phyloP scores from a whole-genome alignment of 2,113 vertebrate species.

The Dipodomys stephensi region DNA sequence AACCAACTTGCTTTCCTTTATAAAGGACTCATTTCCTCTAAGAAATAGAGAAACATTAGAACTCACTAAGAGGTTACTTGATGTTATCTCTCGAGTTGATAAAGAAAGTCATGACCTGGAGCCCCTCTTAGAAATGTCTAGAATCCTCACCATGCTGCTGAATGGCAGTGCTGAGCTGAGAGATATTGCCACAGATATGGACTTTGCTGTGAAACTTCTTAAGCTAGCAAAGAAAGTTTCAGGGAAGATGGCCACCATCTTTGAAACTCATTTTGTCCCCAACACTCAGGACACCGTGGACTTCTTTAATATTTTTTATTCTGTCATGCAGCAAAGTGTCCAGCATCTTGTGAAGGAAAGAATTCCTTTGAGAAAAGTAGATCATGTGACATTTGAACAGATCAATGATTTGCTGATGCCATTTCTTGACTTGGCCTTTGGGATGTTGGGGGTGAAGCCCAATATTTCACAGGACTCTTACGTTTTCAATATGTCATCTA shows the following conservation, averaged over 20 bases:
- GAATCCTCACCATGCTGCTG: background rate
- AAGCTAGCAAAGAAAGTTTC: constrained; percentile 32
- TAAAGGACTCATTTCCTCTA: constrained; percentile 2
- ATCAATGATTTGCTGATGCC: background rate
- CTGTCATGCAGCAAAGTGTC: constrained; percentile 39
- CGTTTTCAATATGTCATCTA: background rate
- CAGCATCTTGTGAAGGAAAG: background rate
- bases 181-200: background rate
- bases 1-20: background rate
- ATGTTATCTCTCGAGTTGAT: background rate
- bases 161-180: background rate
- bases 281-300: background rate
- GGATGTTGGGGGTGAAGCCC: constrained; percentile 27
- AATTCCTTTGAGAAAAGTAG: background rate
- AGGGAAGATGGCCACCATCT: background rate
- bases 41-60: constrained; percentile 8
- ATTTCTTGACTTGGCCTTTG: constrained; percentile 61
- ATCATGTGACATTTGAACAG: background rate
- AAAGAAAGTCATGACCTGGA: background rate
- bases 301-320: constrained; percentile 24
- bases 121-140: constrained; percentile 13
- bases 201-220: constrained; percentile 23
- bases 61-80: background rate
- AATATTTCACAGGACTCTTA: background rate
- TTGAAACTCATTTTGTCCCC: background rate